Percentiles rank a stretch among this genome's conserved stretches.
Evolutionary conservation across 2,888 invertebrate genomes (phyloP).

Genomic region (Pseudococcus longispinus): DNA sequence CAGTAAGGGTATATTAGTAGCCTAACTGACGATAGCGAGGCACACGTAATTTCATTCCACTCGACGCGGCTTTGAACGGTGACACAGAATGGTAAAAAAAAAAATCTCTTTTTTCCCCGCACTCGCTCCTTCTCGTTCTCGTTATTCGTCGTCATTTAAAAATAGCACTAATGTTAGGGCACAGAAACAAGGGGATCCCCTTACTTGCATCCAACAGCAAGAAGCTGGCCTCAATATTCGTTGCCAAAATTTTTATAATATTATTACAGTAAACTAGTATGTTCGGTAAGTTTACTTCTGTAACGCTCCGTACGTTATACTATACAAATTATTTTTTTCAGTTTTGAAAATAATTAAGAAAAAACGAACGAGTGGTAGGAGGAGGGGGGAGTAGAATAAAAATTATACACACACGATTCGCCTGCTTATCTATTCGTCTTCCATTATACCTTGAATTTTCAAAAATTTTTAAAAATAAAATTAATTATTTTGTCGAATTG

Average conservation of each 20-base stretch:
- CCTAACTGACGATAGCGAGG: neutral
- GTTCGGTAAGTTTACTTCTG: neutral
- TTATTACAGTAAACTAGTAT: conserved; percentile 18
- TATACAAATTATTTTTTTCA: neutral
- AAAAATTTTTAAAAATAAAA: too few species aligned
- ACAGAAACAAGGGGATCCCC: conserved; percentile 45
- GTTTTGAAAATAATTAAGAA: neutral
- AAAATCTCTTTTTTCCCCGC: conserved; percentile 10
- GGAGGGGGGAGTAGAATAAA: neutral
- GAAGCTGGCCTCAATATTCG: conserved; percentile 50
- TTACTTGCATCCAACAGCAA: conserved; percentile 28
- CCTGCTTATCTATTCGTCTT: too few species aligned
- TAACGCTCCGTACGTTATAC: neutral
- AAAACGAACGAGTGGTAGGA: too few species aligned
- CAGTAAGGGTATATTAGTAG: neutral
- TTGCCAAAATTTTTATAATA: conserved; percentile 51
- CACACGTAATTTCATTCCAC: neutral
- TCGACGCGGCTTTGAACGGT: conserved; percentile 36
- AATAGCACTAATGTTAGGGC: conserved; percentile 23
- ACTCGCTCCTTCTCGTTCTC: neutral
- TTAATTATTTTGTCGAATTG: too few species aligned
- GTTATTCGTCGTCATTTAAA: conserved; percentile 21
- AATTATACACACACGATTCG: neutral
- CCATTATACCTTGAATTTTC: too few species aligned
- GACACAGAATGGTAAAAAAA: conserved; percentile 1